phyloP scores from a whole-genome alignment of 1,140 invertebrate genomes.

The Drosophila repletoides region DNA sequence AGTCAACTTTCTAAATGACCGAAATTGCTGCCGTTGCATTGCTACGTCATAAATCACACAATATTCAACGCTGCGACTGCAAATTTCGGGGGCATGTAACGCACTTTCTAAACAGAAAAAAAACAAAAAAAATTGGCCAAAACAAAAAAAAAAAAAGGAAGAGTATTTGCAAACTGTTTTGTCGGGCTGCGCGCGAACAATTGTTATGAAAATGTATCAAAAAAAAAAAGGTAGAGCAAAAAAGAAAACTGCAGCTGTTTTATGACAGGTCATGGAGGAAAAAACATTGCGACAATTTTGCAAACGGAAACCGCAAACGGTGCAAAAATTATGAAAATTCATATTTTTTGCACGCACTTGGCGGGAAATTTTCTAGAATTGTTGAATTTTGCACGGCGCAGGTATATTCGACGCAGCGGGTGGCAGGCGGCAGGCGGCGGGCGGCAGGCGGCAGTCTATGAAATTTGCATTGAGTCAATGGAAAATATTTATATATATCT shows the following conservation, averaged over 20 bases:
- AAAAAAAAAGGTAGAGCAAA: slow-evolving; percentile 10
- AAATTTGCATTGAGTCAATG: slow-evolving; percentile 77
- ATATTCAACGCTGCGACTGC: slow-evolving; percentile 23
- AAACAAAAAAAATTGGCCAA: slow-evolving; percentile 12
- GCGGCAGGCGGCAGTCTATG: slow-evolving; percentile 51
- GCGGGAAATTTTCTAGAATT: slow-evolving; percentile 27
- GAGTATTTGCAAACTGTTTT: slow-evolving; percentile 27
- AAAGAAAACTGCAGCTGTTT: slow-evolving; percentile 58
- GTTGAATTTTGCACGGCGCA: slow-evolving; percentile 7
- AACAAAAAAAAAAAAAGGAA: slow-evolving; percentile 31
- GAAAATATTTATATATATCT: too few species aligned
- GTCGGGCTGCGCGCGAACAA: slow-evolving; percentile 14
- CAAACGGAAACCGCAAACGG: slow-evolving; percentile 64
- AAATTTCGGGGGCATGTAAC: slow-evolving; percentile 58
- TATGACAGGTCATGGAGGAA: slow-evolving; percentile 38
- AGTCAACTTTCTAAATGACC: slow-evolving; percentile 47
- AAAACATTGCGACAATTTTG: slow-evolving; percentile 28
- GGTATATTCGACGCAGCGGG: slow-evolving; percentile 1
- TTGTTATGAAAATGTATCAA: slow-evolving; percentile 47
- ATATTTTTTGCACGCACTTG: slow-evolving; percentile 76
- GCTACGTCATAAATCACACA: slow-evolving; percentile 61
- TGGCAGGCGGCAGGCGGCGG: slow-evolving; percentile 31
- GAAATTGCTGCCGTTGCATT: slow-evolving; percentile 19
- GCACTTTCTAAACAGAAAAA: slow-evolving; percentile 70
- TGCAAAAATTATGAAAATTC: slow-evolving; percentile 80